These are phyloP conservation scores for Macrotis lagotis DNA, from an alignment of 2,113 vertebrate species.

Conservation along the genomic window DNA sequence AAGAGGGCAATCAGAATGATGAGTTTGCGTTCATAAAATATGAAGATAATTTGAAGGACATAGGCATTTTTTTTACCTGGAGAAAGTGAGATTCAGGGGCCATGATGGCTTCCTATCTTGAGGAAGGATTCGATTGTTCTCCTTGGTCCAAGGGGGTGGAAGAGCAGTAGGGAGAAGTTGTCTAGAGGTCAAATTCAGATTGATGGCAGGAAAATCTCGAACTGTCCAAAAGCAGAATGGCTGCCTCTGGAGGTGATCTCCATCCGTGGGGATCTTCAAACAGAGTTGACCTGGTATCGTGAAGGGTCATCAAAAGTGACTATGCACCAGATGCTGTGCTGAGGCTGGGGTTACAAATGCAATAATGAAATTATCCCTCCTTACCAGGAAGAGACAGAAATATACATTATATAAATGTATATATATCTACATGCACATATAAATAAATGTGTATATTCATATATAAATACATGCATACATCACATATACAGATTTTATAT, in stretches of 20 bases:
- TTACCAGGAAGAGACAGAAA: not conserved
- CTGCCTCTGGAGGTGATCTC: not conserved
- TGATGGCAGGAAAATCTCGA: not conserved
- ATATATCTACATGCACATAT: fast-evolving
- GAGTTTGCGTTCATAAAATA: not conserved
- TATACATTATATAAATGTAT: not conserved
- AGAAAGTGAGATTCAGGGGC: not conserved
- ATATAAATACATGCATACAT: not conserved
- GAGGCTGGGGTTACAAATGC: not conserved
- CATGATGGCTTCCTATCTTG: not conserved
- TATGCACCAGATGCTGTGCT: not conserved
- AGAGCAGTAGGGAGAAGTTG: not conserved
- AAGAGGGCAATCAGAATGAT: not conserved
- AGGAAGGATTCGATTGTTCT: not conserved
- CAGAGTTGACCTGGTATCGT: not conserved
- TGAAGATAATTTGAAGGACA: not conserved
- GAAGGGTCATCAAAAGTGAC: not conserved
- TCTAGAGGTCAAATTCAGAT: not conserved
- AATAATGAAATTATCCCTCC: not conserved
- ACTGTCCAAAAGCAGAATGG: not conserved
- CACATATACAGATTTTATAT: not conserved
- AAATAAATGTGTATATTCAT: not conserved
- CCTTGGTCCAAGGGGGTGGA: not conserved
- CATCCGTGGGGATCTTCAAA: not conserved
- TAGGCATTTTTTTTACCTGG: too few relatives aligned